Base-by-base conservation (phyloP, 2,113 vertebrate genomes). In the Tichodroma muraria region DNA sequence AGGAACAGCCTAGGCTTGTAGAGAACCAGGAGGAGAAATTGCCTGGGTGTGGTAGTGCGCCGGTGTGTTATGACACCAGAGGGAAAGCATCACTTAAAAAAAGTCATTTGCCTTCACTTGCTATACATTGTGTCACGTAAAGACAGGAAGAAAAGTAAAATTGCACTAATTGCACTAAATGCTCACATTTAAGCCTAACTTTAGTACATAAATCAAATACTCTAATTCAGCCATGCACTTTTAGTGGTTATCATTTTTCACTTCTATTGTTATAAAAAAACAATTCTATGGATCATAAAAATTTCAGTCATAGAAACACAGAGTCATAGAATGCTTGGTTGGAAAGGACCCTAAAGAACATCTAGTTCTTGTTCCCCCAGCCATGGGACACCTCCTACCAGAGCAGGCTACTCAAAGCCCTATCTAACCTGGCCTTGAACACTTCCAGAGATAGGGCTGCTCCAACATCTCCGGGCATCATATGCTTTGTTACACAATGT, bases 71-170 rank as follows among this genome's bases (percentile, higher is more conserved):
- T 2, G 16, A 63, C 22, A 49, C 16, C 4, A 7, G 24, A 73
- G 23, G 11, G 7, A 21, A 45, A 38, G 3, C 27, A 13, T 4
- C 5, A 2, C 7, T 83, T 23, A 1, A 7, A 77, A 18, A 47
- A 47, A 21, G 15, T 17, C 20, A 5, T 16, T 85, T 68, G 17
- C 12, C 57, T 79, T 20, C 9, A 24, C 4, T 65, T 73, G 3
- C 11, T 45, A 1, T 23, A 10, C 2, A 2, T 27, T 30, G 3
- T 37, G 16, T 25, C 22, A 9, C 0, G 2, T 19, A 72, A 94
- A 82, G 22, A 50, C 35, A 75, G 16, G 21, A 54, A 68, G 25
- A 75, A 54, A 71, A 47, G 5, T 5, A 72, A 60, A 75, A 61
- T 57, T 54, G 7, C 4, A 12, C 10, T 19, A 28, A 61, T n/a